Base-by-base conservation (phyloP, 2,797 vertebrate species). In the Anisognathus igniventris region DNA sequence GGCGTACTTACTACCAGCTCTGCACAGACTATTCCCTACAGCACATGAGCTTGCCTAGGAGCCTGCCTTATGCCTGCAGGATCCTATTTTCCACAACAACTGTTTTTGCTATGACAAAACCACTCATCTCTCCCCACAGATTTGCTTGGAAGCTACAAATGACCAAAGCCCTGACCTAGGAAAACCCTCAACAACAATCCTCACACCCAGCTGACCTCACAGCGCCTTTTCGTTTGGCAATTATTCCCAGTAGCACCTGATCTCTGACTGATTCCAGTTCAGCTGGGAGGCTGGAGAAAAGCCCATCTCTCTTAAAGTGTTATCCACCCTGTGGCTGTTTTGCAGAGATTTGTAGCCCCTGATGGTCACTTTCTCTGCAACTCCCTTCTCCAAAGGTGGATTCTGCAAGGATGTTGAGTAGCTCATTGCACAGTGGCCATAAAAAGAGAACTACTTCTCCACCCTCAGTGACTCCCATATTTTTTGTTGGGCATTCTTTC, bases 251-350 rank as follows among this genome's bases (percentile, higher is more conserved):
- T 28, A 89, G 73, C 87, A 93, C 76, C 76, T 93, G 87, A 84
- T 81, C 37, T 80, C 58, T 93, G 76, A 6, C 33, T 2, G 7
- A 76, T 93, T 50, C 68, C 37, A 60, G 51, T 78, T 84, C 70
- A 94, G 60, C 85, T 90, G 85, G 30, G 39, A 92, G 66, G 79
- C 53, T 95, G 89, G 87, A 96, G 62, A 25, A 78, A 83, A 87
- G 56, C 82, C 89, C 70, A 86, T 51, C 22, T 88, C 67, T 74
- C 66, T 62, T 62, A 18, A 74, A 71, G 11, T 4, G 0, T 39
- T 51, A 50, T 64, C 30, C 39, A 30, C 8, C 3, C 39, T 33
- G 12, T 53, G n/a, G 44, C 40, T 64, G 9, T 77, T 93, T 61
- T 66, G 31, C n/a, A 62, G 27, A 54, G 73, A 83, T 62, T 3